phyloP scores from a whole-genome alignment of 2,888 invertebrate genomes.

The Enchytraeus crypticus region DNA sequence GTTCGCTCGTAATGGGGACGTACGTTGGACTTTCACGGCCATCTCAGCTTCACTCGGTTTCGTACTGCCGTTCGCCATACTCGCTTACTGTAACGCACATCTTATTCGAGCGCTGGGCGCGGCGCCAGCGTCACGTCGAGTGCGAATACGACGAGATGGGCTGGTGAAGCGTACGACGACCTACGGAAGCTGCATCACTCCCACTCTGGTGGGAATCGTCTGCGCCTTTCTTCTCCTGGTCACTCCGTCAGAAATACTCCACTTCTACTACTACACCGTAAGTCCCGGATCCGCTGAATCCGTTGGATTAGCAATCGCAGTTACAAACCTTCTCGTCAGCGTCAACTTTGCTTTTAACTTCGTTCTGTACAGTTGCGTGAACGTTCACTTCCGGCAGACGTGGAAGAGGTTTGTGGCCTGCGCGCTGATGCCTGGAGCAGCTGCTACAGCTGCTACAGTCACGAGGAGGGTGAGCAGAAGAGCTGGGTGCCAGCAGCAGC shows the following conservation, averaged over 20 bases:
- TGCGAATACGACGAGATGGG: conserved; percentile 18
- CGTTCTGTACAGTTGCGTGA: conserved; percentile 27
- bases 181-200: conserved; percentile 32
- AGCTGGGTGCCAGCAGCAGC: conserved; percentile 1
- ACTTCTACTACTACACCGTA: conserved; percentile 30
- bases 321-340: conserved; percentile 22
- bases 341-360: conserved; percentile 31
- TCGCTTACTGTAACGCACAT: conserved; percentile 41
- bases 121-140: too few relatives aligned
- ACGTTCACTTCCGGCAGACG: conserved; percentile 23
- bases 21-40: conserved; percentile 13
- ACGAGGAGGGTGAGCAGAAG: too few relatives aligned
- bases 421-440: neutral
- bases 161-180: conserved; percentile 10
- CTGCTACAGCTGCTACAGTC: too few relatives aligned
- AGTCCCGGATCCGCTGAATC: neutral
- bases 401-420: conserved; percentile 12
- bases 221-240: conserved; percentile 41
- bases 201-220: conserved; percentile 42
- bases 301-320: conserved; percentile 11
- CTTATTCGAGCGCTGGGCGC: conserved; percentile 30
- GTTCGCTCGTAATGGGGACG: conserved; percentile 4
- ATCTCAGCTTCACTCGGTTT: conserved; percentile 40
- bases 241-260: conserved; percentile 41
- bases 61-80: conserved; percentile 38